phyloP scores from a whole-genome alignment of 2,113 vertebrate genomes.

The Silurus asotus region DNA sequence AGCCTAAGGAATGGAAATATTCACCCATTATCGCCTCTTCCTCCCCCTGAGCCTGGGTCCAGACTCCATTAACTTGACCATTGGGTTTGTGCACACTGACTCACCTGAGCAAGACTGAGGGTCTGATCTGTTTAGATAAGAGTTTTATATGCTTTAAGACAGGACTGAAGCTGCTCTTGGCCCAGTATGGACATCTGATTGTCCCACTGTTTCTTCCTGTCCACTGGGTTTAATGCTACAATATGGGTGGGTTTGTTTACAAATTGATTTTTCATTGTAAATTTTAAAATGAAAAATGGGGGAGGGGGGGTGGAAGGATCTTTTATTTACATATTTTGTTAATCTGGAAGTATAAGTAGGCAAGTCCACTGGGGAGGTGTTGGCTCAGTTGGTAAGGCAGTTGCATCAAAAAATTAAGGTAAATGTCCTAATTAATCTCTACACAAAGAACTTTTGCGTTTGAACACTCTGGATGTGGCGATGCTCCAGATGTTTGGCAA shows the following conservation, averaged over 20 bases:
- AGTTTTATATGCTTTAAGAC: constrained; percentile 20
- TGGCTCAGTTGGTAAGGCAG: no score
- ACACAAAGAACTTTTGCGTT: no score
- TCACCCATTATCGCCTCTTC: background rate
- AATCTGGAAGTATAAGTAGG: background rate
- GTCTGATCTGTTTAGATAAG: constrained; percentile 37
- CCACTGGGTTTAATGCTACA: background rate
- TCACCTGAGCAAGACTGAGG: constrained; percentile 43
- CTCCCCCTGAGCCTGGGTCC: constrained; percentile 44
- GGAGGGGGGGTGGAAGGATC: no score
- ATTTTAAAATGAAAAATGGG: background rate
- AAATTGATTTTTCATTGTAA: background rate
- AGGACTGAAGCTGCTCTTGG: background rate
- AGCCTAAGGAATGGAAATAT: constrained; percentile 53
- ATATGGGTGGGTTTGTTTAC: no score
- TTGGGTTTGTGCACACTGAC: constrained; percentile 50
- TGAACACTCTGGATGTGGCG: no score
- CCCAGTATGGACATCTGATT: background rate
- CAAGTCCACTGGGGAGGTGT: no score
- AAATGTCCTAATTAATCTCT: no score
- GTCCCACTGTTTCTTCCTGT: background rate
- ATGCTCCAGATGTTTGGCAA: no score
- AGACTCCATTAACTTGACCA: constrained; percentile 53
- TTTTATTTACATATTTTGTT: background rate
- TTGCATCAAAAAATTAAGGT: no score